Base-by-base conservation (phyloP, 1,140 invertebrate species). In the Drosophila ficusphila region DNA sequence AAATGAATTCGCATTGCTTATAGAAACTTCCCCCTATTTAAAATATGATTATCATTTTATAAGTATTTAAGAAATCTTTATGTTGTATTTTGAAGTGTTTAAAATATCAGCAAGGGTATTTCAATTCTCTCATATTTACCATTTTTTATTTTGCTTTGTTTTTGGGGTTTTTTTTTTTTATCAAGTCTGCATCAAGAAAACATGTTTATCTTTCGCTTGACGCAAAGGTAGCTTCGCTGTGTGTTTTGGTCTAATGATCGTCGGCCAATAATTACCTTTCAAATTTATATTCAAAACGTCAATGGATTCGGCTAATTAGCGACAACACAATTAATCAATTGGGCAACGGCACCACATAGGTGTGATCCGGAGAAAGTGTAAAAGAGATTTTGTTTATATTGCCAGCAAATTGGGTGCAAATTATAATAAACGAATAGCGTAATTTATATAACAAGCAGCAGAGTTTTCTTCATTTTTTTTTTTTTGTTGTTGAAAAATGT, bases 251-350 rank as follows among this genome's bases (percentile, higher is more conserved):
- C 54, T 44, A 46, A 41, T n/a, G 39, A 36, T 27, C 54, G 4
- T 4, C 39, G 9, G 12, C 11, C 29, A 46, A 60, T 61, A 60
- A 64, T 64, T 60, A 46, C 29, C 33, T 61, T 46, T 61, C 39
- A 36, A 61, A 64, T 36, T 61, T 61, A 46, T 61, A 44, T 46
- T n/a, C 29, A 60, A 64, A 64, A 34, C 31, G 36, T 21, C 54
- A 47, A 61, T 61, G n/a, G 54, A 46, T 47, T 61, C 23, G 60
- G 39, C 18, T 41, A 61, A 64, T 64, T 61, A 61, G 39, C 39
- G 23, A 11, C 60, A 44, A 31, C 54, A 36, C 56, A 61, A 41
- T 64, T 58, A 41, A 64, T 19, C 36, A 61, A 61, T 64, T 61
- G 18, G 19, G 14, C 39, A 46, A 25, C 29, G 18, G 9, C 47